Conservation (phyloP, 2,797 vertebrate species). For the Urosaurus nigricauda region DNA sequence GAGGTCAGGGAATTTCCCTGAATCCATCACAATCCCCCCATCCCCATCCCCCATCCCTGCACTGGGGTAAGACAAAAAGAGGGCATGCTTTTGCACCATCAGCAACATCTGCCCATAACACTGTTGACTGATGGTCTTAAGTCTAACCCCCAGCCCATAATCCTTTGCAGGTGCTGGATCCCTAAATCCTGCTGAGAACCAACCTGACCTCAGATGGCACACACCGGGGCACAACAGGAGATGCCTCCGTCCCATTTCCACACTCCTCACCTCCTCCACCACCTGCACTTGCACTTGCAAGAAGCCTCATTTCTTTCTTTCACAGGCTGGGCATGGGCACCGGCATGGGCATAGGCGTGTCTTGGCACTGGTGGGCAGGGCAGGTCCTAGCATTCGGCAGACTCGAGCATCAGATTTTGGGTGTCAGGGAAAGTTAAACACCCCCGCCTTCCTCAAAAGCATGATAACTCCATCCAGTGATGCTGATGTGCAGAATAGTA, state of each 20-base stretch:
- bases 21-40: not conserved
- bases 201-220: not conserved
- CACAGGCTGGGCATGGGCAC: no score
- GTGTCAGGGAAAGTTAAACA: no score
- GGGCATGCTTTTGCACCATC: not conserved
- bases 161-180: not conserved
- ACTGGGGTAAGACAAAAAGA: not conserved
- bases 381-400: no score
- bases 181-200: not conserved
- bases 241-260: not conserved
- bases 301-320: not conserved
- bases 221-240: not conserved
- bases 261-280: not conserved
- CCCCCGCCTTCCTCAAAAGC: no score
- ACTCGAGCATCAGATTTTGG: no score
- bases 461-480: no score
- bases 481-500: no score
- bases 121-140: not conserved
- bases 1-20: slow-evolving; percentile 26
- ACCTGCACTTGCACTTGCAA: not conserved
- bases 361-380: no score
- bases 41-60: not conserved
- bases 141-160: not conserved
- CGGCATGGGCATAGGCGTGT: not conserved
- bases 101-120: not conserved